Conservation (phyloP, 2,797 vertebrate species). For the Smutsia gigantea region DNA sequence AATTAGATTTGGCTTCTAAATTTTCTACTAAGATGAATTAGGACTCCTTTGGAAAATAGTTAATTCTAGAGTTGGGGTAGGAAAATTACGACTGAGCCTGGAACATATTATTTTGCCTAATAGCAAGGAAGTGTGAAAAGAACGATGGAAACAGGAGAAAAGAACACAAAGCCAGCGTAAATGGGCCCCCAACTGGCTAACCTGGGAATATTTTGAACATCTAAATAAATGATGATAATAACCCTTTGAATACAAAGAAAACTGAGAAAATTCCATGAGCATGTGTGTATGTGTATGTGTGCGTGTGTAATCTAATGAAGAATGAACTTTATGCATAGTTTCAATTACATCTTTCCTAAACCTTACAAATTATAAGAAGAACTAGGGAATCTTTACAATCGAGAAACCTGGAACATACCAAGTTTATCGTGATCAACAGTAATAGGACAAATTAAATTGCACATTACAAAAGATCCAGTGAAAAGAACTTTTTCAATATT, state of each 20-base stretch:
- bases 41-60: not conserved
- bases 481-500: not conserved
- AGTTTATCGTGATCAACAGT: not conserved
- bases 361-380: not conserved
- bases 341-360: not conserved
- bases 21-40: not conserved
- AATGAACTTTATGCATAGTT: not conserved
- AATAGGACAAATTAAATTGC: not conserved
- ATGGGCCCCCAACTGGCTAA: not conserved
- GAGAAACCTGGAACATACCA: not conserved
- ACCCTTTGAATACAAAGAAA: not conserved
- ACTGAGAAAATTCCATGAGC: not conserved
- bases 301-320: not conserved
- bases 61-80: not conserved
- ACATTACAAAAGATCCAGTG: not conserved
- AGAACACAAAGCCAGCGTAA: not conserved
- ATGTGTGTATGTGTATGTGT: too few relatives aligned
- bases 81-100: not conserved
- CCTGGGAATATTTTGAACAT: not conserved
- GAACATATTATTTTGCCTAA: not conserved
- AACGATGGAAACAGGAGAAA: not conserved
- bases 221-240: not conserved
- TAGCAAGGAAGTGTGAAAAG: not conserved
- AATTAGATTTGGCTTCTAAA: not conserved
- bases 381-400: not conserved